A percentile compares a stretch with the other conserved stretches of the same genome.
phyloP scores from a whole-genome alignment of 2,113 vertebrate species.

The Corythaeola cristata region DNA sequence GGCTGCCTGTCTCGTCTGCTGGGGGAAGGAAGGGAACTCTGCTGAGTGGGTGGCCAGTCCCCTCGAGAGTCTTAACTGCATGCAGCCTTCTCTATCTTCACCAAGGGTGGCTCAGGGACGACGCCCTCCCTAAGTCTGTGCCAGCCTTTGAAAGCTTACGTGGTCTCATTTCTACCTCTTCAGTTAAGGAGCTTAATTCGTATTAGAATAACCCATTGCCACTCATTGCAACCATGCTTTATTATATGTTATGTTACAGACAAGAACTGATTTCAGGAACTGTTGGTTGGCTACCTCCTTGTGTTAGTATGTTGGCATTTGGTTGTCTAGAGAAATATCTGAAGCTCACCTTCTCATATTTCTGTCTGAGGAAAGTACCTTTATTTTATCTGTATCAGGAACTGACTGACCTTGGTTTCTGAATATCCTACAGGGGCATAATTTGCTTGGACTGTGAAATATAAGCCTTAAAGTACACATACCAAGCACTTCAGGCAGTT shows the following conservation, averaged over 20 bases:
- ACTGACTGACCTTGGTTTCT: background rate
- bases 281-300: background rate
- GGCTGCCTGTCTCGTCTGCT: background rate
- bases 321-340: background rate
- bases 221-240: background rate
- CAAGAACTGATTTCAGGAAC: background rate
- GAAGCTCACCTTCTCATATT: background rate
- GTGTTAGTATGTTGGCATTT: background rate
- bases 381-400: background rate
- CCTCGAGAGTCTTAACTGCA: background rate
- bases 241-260: background rate
- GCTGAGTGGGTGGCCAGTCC: background rate
- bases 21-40: background rate
- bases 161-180: background rate
- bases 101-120: background rate
- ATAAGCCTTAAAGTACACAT: background rate
- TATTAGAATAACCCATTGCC: background rate
- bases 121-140: background rate
- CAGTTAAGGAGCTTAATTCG: background rate
- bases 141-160: background rate
- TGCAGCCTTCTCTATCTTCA: background rate
- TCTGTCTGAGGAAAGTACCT: background rate
- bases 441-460: background rate
- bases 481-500: background rate
- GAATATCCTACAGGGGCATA: background rate